Evolutionary conservation across 2,888 invertebrate species (phyloP).

Genomic region (Anodontia alba): DNA sequence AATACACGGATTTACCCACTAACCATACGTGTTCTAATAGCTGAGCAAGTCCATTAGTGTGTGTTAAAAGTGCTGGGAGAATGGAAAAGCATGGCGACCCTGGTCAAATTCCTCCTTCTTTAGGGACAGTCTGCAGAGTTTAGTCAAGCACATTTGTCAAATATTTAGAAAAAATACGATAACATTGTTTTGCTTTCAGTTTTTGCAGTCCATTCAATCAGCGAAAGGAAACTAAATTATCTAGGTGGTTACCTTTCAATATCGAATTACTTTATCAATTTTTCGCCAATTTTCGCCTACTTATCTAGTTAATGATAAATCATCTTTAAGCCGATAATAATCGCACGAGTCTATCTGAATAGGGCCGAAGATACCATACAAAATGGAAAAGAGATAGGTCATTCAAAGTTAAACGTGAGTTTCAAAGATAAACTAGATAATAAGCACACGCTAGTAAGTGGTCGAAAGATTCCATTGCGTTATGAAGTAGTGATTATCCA

Average conservation of each 20-base stretch:
- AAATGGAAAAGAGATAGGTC: background rate
- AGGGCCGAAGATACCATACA: background rate
- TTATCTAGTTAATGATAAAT: constrained; percentile 13
- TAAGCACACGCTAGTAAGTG: constrained; percentile 33
- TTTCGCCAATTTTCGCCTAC: constrained; percentile 2
- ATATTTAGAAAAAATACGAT: no score
- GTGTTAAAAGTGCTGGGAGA: no score
- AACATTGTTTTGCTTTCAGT: no score
- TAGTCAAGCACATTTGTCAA: no score
- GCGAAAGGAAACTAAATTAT: no score
- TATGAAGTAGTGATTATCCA: constrained; percentile 9
- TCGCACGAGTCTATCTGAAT: background rate
- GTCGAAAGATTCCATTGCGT: background rate
- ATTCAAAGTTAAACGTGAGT: constrained; percentile 42
- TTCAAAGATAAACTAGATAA: constrained; percentile 41
- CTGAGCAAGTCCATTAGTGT: no score
- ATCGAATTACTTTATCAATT: constrained; percentile 19
- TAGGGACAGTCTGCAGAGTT: no score
- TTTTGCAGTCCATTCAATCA: no score
- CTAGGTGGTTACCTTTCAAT: background rate
- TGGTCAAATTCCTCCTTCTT: no score
- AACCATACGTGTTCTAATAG: no score
- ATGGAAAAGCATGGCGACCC: no score
- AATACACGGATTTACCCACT: no score
- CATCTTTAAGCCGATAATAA: constrained; percentile 7